Conservation (phyloP, 92 coral and sea anemone genomes). For the Parazoanthus darwini region DNA sequence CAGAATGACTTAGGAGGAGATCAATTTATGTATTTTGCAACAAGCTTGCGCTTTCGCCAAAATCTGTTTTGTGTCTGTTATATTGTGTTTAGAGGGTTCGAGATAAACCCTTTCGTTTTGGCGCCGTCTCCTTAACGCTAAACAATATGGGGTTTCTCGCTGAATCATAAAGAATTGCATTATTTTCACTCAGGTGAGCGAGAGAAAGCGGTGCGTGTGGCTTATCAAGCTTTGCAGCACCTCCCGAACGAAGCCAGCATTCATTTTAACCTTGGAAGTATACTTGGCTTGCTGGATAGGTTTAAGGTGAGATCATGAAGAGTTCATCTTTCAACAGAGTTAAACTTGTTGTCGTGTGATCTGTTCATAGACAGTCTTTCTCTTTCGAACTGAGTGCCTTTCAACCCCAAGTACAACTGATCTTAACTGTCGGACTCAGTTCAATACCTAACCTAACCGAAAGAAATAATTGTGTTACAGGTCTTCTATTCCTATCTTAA, state of each 20-base stretch:
- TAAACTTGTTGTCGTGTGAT: background rate
- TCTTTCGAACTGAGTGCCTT: too few relatives aligned
- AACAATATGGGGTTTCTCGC: background rate
- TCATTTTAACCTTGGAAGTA: constrained; percentile 83
- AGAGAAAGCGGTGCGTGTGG: constrained; percentile 64
- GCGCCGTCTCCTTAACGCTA: background rate
- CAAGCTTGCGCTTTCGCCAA: too few relatives aligned
- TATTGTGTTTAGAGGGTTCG: too few relatives aligned
- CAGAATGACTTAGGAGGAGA: too few relatives aligned
- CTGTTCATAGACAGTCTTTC: background rate
- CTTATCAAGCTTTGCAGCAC: constrained; percentile 60
- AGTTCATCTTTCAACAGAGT: background rate
- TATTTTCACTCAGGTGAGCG: constrained; percentile 54
- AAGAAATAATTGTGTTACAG: too few relatives aligned
- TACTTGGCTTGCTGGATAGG: constrained; percentile 79
- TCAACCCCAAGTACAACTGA: too few relatives aligned
- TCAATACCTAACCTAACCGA: too few relatives aligned
- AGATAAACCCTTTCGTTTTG: background rate
- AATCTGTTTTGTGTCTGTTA: too few relatives aligned
- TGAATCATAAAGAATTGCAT: background rate
- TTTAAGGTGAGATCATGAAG: constrained; percentile 55
- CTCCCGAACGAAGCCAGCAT: constrained; percentile 69
- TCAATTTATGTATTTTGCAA: too few relatives aligned
- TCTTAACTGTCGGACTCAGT: too few relatives aligned
- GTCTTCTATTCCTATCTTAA: too few relatives aligned